Evolutionary conservation across 1,140 invertebrate genomes (phyloP).

Genomic region (Aphelinus certus): DNA sequence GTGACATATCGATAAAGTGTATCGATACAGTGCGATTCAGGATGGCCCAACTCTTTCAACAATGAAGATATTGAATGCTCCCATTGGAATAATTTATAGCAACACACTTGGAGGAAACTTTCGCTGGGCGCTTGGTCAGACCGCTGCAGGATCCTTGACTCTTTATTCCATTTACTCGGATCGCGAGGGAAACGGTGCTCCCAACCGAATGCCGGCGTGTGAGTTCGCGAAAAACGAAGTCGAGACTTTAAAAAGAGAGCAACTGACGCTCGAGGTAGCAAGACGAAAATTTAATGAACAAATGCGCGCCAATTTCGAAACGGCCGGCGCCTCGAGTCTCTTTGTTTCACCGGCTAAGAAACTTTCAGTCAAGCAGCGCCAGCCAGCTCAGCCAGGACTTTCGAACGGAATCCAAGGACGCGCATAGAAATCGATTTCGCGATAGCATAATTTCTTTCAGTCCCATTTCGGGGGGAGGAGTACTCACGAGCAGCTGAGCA

Average conservation of each 20-base stretch:
- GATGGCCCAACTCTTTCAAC: no score
- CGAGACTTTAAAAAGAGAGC: not conserved
- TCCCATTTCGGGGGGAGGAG: not conserved
- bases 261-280: not conserved
- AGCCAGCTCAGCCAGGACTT: not conserved
- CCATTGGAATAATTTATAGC: no score
- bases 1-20: no score
- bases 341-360: constrained; percentile 16
- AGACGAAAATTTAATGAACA: constrained; percentile 8
- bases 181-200: no score
- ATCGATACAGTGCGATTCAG: no score
- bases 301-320: constrained; percentile 21
- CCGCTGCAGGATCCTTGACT: constrained; percentile 4
- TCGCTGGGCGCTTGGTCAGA: not conserved
- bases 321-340: not conserved
- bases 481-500: no score
- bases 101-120: not conserved
- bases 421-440: constrained; percentile 25
- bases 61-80: no score
- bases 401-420: constrained; percentile 25
- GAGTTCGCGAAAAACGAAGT: no score
- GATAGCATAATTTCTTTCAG: constrained; percentile 11
- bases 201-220: no score
- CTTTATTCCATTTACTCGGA: constrained; percentile 16
- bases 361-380: constrained; percentile 2